These are phyloP conservation scores for Stigmatopora argus DNA, from an alignment of 2,113 vertebrate genomes.

Conservation along the genomic window DNA sequence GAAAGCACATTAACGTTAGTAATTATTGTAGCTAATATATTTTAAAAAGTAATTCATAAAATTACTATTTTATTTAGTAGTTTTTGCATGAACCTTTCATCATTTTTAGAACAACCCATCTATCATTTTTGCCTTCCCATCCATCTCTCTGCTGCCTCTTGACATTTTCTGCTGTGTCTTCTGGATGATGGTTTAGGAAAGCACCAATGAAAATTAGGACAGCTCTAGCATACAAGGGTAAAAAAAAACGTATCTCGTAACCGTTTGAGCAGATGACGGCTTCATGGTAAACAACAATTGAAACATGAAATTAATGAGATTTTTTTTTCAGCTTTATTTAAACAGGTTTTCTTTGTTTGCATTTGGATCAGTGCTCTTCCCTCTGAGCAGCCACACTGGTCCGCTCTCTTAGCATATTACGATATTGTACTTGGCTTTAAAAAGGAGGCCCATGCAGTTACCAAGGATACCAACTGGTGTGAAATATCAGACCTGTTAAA, in stretches of 20 bases:
- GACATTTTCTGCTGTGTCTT: conserved; percentile 22
- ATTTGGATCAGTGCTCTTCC: conserved; percentile 16
- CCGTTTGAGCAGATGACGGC: background rate
- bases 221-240: conserved; percentile 4
- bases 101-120: background rate
- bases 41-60: too few relatives aligned
- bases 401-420: conserved; percentile 43
- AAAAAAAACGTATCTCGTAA: conserved; percentile 20
- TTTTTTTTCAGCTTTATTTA: conserved; percentile 10
- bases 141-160: conserved; percentile 10
- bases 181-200: background rate
- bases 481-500: conserved; percentile 55
- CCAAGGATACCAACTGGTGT: conserved; percentile 68
- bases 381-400: conserved; percentile 19
- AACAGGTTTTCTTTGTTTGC: conserved; percentile 7
- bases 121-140: background rate
- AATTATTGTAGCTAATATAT: too few relatives aligned
- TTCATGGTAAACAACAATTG: conserved; percentile 7
- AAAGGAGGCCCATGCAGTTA: conserved; percentile 67
- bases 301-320: conserved; percentile 16
- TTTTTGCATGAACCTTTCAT: too few relatives aligned
- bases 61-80: too few relatives aligned
- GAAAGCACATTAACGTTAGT: too few relatives aligned
- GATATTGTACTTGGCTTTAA: conserved; percentile 58
- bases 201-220: background rate